Base-by-base conservation (phyloP, 1,140 invertebrate genomes). In the Leguminivora glycinivorella region DNA sequence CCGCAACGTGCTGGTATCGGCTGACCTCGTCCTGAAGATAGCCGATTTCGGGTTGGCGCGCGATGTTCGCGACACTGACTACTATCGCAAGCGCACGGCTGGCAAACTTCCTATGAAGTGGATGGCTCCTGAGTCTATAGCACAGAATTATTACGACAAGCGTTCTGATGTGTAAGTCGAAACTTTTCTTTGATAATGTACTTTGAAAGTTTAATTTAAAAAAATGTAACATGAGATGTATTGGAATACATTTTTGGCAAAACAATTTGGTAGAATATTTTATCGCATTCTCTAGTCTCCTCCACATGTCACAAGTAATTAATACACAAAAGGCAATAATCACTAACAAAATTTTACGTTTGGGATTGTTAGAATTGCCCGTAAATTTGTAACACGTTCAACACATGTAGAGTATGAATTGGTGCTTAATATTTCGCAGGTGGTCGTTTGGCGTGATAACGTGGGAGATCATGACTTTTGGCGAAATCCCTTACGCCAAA, bases 61-160 rank as follows among this genome's bases (percentile, higher is more conserved):
- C 77, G 98, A 99, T 86, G 95, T 99, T 26, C 95, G 98, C 81
- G 95, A 96, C 72, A 95, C 98, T 76, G 98, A 99, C 82, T 99
- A 99, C 87, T 99, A 99, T 88, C 95, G 97, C 69, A 99, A 99
- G 92, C 98, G 96, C 67, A 98, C 97, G 14, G 98, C 99, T 88
- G 98, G 98, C 19, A 93, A 97, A 38, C 89, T 99, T 71, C 98
- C 98, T 4, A 97, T 99, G 1, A 99, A 99, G 92, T 99, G 99
- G 99, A 99, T 99, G 99, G 98, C 99, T 0, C 98, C 98, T 0
- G 99, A 99, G 91, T 98, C 98, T 0, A 91, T 99, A 4, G 98
- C 98, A 83, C 96, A 98, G 75, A 95, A 98, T 81, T 94, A 98
- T 24, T 99, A 99, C 85, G 99, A 98, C 1, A 96, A 96, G 19